Evolutionary conservation across 2,797 vertebrate genomes (phyloP).

Genomic region (Sebastes itinus): DNA sequence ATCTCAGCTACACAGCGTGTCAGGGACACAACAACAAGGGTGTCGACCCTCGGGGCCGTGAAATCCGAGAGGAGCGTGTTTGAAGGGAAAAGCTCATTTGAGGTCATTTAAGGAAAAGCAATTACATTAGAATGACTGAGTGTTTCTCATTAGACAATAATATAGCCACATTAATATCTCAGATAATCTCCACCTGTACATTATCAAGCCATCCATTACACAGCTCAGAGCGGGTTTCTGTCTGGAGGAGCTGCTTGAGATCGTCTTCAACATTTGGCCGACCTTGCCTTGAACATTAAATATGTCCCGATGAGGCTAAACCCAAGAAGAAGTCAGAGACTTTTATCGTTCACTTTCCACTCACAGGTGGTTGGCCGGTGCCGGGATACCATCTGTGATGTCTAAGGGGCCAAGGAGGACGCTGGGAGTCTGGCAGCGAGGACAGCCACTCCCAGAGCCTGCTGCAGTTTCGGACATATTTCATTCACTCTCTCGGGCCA

Average conservation of each 20-base stretch:
- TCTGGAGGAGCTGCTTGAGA: slow-evolving; percentile 5
- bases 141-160: slow-evolving; percentile 39
- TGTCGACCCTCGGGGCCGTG: neutral
- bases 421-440: slow-evolving; percentile 65
- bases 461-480: slow-evolving; percentile 63
- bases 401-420: slow-evolving; percentile 64
- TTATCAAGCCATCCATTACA: slow-evolving; percentile 12
- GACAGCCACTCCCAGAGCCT: slow-evolving; percentile 48
- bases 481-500: slow-evolving; percentile 61
- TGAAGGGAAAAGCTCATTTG: slow-evolving; percentile 33
- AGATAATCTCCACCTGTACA: slow-evolving; percentile 13
- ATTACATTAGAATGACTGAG: slow-evolving; percentile 25
- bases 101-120: slow-evolving; percentile 43
- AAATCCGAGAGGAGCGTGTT: slow-evolving; percentile 25
- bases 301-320: slow-evolving; percentile 39
- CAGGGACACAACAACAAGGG: slow-evolving; percentile 15
- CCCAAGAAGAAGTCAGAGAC: slow-evolving; percentile 46
- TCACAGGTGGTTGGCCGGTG: slow-evolving; percentile 67
- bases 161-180: slow-evolving; percentile 4
- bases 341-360: slow-evolving; percentile 37
- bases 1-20: slow-evolving; percentile 13
- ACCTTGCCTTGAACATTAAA: slow-evolving; percentile 65
- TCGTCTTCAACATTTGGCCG: slow-evolving; percentile 14
- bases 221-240: neutral
- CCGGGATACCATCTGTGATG: slow-evolving; percentile 63